Evolutionary conservation across 2,113 vertebrate species (phyloP).

Genomic region (Dissostichus mawsoni): DNA sequence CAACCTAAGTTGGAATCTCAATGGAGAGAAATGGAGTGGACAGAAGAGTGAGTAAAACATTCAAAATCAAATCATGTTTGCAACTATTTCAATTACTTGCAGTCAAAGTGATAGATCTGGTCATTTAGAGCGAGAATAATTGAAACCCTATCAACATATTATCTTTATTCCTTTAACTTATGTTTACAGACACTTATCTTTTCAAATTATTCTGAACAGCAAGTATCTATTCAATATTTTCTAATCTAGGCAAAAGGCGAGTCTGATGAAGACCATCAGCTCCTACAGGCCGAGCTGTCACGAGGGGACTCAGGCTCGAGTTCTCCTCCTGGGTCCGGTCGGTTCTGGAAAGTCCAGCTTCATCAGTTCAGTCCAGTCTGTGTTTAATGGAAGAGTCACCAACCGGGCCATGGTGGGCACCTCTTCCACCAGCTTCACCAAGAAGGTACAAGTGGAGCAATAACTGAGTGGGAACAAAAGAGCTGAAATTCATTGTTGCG

Average conservation of each 20-base stretch:
- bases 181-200: not conserved
- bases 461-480: not conserved
- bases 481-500: not conserved
- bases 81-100: not conserved
- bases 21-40: slow-evolving; percentile 76
- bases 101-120: not conserved
- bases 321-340: slow-evolving; percentile 81
- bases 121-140: not conserved
- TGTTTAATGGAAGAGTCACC: slow-evolving; percentile 79
- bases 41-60: slow-evolving; percentile 69
- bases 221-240: not conserved
- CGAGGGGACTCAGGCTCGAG: slow-evolving; percentile 60
- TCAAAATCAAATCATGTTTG: not conserved
- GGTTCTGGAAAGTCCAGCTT: slow-evolving; percentile 85
- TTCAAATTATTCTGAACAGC: not conserved
- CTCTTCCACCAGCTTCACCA: slow-evolving; percentile 76
- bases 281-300: slow-evolving; percentile 64
- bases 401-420: slow-evolving; percentile 83
- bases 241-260: slow-evolving; percentile 58
- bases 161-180: no score
- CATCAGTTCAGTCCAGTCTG: slow-evolving; percentile 83
- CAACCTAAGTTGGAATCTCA: not conserved
- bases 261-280: slow-evolving; percentile 68
- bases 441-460: slow-evolving; percentile 71
- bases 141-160: not conserved